phyloP scores from a whole-genome alignment of 2,797 vertebrate species.

The Parauchenoglanis ngamensis region DNA sequence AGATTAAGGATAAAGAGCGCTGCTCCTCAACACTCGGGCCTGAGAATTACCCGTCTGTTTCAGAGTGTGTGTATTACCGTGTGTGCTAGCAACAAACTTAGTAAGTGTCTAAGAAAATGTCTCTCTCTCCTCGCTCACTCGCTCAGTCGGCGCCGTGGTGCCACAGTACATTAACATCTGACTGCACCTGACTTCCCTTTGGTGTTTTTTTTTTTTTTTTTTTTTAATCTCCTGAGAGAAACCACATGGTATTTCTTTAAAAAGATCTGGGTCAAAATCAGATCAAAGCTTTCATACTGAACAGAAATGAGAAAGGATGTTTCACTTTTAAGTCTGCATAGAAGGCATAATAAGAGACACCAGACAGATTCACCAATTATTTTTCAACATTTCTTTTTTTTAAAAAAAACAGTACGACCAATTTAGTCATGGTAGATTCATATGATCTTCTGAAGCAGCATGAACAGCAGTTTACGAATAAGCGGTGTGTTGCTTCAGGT shows the following conservation, averaged over 20 bases:
- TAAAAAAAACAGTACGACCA: background rate
- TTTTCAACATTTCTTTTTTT: background rate
- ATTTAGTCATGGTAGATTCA: background rate
- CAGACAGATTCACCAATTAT: background rate
- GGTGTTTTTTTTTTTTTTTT: background rate
- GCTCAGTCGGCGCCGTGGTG: conserved; percentile 40
- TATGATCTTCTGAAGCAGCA: background rate
- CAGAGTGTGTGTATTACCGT: background rate
- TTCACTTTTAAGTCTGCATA: background rate
- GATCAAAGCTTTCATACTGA: conserved; percentile 9
- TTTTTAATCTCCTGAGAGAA: background rate
- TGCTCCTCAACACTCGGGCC: conserved; percentile 3
- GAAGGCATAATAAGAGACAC: background rate
- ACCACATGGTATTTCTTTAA: background rate
- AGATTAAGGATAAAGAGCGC: conserved; percentile 13
- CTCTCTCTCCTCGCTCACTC: background rate
- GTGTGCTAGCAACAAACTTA: background rate
- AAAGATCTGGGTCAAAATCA: conserved; percentile 13
- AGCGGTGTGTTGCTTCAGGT: background rate
- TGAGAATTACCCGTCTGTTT: background rate
- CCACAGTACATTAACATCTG: conserved; percentile 54
- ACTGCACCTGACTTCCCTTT: conserved; percentile 45
- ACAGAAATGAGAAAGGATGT: no score
- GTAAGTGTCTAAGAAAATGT: background rate
- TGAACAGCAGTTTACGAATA: background rate